A percentile compares a stretch with the other conserved stretches of the same genome.
Evolutionary conservation across 2,797 vertebrate species (phyloP).

Genomic region (Hafferia zeledoni): DNA sequence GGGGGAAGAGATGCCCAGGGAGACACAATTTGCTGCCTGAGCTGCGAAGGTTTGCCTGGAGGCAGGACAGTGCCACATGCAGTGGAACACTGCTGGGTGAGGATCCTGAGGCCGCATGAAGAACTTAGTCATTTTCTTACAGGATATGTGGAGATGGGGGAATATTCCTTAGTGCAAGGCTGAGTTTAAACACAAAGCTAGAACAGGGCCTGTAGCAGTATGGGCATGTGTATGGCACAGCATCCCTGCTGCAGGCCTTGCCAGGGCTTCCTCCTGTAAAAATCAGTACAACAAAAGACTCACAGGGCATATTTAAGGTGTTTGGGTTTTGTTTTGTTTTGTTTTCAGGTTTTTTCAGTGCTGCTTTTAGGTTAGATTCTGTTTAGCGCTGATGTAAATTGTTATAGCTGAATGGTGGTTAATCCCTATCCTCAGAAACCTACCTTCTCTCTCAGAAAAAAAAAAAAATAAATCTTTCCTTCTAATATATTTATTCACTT

Average conservation of each 20-base stretch:
- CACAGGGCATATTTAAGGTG: neutral
- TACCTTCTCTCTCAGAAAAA: neutral
- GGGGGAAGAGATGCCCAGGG: neutral
- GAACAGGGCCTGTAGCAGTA: fast-evolving
- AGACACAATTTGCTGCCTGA: neutral
- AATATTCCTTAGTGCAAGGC: neutral
- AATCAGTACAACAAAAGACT: neutral
- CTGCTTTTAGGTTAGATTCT: neutral
- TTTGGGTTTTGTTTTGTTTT: neutral
- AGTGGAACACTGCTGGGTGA: fast-evolving
- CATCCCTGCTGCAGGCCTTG: neutral
- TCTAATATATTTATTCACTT: neutral
- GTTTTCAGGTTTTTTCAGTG: neutral
- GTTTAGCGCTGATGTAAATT: neutral
- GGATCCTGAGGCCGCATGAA: neutral
- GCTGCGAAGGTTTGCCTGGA: neutral
- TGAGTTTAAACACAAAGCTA: neutral
- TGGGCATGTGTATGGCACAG: neutral
- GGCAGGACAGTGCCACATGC: neutral
- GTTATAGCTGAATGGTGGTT: neutral
- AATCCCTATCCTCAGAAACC: neutral
- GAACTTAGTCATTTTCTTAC: fast-evolving
- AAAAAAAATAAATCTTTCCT: neutral
- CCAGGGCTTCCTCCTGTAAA: neutral
- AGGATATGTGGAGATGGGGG: fast-evolving